Conservation (phyloP, 2,888 invertebrate genomes). For the Tuberolachnus salignus region DNA sequence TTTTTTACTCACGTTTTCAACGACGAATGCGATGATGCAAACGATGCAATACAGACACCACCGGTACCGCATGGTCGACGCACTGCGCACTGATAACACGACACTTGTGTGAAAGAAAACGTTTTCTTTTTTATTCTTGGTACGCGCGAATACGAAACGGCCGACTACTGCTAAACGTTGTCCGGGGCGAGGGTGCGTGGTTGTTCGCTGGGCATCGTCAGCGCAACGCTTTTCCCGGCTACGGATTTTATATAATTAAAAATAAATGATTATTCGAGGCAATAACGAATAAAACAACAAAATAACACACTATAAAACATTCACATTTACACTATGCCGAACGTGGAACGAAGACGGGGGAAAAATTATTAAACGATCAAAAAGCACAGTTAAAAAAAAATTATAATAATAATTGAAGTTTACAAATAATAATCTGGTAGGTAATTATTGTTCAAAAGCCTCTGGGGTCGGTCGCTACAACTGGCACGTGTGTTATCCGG, state of each 20-base stretch:
- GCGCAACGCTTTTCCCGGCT: slow-evolving; percentile 22
- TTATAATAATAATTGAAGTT: slow-evolving; percentile 13
- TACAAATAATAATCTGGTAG: background rate
- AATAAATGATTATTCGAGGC: too few species aligned
- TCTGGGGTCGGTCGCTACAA: too few species aligned
- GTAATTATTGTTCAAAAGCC: too few species aligned
- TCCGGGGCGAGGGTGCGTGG: slow-evolving; percentile 10
- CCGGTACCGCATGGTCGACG: slow-evolving; percentile 55
- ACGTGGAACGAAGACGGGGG: too few species aligned
- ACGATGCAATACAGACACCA: slow-evolving; percentile 50
- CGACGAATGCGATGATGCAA: slow-evolving; percentile 41
- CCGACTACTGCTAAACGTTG: slow-evolving; percentile 4
- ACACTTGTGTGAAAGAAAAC: slow-evolving; percentile 16
- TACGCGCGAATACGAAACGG: slow-evolving; percentile 13
- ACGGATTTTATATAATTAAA: background rate
- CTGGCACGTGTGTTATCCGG: background rate
- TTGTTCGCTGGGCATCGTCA: slow-evolving; percentile 31
- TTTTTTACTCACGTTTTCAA: slow-evolving; percentile 43
- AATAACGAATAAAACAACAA: too few species aligned
- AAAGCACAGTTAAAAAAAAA: slow-evolving; percentile 5
- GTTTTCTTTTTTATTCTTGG: slow-evolving; percentile 24
- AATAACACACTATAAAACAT: too few species aligned
- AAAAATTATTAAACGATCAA: too few species aligned
- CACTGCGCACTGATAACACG: slow-evolving; percentile 41
- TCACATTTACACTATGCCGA: too few species aligned